phyloP scores from a whole-genome alignment of 2,113 vertebrate species.

The Reinhardtius hippoglossoides region DNA sequence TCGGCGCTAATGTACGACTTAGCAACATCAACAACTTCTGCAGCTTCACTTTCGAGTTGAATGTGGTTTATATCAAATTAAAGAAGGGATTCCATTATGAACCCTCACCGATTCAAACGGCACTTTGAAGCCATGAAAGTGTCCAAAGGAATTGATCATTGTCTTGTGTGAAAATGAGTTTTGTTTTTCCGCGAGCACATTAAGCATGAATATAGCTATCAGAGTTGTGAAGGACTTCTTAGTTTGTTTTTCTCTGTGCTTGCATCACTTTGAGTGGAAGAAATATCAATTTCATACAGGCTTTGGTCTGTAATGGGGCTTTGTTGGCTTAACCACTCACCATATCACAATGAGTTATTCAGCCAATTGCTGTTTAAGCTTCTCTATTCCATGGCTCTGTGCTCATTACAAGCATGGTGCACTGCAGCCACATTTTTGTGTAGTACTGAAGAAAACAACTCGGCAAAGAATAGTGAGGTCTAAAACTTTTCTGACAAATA shows the following conservation, averaged over 20 bases:
- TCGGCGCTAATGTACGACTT: neutral
- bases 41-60: conserved; percentile 10
- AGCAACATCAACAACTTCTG: neutral
- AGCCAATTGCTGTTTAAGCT: neutral
- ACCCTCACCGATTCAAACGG: neutral
- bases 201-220: neutral
- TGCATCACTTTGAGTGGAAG: neutral
- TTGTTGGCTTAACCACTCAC: conserved; percentile 7
- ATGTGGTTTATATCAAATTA: conserved; percentile 6
- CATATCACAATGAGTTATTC: conserved; percentile 2
- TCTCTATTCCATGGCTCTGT: neutral
- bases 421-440: neutral
- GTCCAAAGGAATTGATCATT: neutral
- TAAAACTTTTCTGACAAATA: conserved; percentile 13
- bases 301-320: conserved; percentile 20
- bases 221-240: neutral
- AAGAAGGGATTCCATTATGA: neutral
- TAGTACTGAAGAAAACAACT: conserved; percentile 1
- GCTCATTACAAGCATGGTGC: neutral
- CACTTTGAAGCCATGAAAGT: neutral
- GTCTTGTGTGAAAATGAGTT: conserved; percentile 4
- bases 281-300: conserved; percentile 1
- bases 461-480: neutral
- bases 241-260: conserved; percentile 12
- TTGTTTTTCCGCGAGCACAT: neutral